Evolutionary conservation across 2,797 vertebrate species (phyloP).

Genomic region (Anguilla megastoma): DNA sequence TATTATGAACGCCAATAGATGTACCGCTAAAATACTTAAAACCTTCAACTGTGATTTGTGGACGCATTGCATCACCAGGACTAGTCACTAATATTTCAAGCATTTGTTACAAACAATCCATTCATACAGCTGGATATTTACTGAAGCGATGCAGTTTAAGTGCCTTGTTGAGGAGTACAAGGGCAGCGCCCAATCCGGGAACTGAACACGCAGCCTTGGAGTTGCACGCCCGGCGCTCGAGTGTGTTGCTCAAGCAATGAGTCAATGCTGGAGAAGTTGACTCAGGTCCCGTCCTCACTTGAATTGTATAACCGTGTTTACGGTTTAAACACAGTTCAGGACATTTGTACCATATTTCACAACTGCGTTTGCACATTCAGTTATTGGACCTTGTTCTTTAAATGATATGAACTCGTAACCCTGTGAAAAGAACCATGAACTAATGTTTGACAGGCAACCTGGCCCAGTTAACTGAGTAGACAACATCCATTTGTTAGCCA

Average conservation of each 20-base stretch:
- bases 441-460: not conserved
- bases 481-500: not conserved
- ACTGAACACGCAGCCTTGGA: not conserved
- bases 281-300: not conserved
- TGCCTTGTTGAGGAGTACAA: not conserved
- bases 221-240: not conserved
- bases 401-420: not conserved
- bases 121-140: not conserved
- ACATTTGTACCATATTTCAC: not conserved
- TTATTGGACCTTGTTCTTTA: not conserved
- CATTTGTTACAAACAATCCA: not conserved
- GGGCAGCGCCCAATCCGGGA: not conserved
- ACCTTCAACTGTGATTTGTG: not conserved
- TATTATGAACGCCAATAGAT: not conserved
- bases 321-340: not conserved
- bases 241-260: not conserved
- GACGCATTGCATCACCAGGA: not conserved
- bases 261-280: not conserved
- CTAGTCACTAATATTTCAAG: not conserved
- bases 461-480: not conserved
- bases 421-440: not conserved
- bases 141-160: not conserved
- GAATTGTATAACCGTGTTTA: not conserved
- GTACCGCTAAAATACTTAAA: not conserved
- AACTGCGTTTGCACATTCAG: not conserved